These are phyloP conservation scores for Lepus europaeus DNA, from an alignment of 2,113 vertebrate genomes.

Conservation along the genomic window DNA sequence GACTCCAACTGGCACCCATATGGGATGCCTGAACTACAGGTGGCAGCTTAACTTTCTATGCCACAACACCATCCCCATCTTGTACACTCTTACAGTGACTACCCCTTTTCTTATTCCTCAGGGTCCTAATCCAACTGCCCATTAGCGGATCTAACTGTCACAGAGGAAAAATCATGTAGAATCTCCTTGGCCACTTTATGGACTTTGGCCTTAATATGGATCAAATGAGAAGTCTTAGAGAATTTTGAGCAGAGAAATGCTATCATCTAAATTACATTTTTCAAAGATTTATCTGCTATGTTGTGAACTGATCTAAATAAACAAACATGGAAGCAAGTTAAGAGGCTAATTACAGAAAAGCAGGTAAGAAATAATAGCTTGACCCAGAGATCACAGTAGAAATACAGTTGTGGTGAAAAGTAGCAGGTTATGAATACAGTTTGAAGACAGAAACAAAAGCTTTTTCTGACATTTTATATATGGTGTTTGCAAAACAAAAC, in stretches of 20 bases:
- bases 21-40: no score
- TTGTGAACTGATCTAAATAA: neutral
- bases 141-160: no score
- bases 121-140: no score
- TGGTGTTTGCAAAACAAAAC: neutral
- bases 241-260: no score
- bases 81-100: no score
- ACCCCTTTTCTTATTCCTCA: no score
- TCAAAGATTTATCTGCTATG: neutral
- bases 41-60: no score
- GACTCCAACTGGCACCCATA: no score
- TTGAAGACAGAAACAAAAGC: neutral
- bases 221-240: neutral
- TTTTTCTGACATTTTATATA: neutral
- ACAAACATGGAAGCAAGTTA: neutral
- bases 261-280: neutral
- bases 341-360: neutral
- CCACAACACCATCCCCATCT: no score
- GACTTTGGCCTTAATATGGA: neutral
- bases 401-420: neutral
- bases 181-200: neutral
- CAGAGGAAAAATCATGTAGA: no score
- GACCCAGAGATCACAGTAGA: neutral
- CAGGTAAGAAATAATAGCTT: neutral
- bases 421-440: neutral